Evolutionary conservation across 2,888 invertebrate genomes (phyloP).

Genomic region (Hipparchia semele): DNA sequence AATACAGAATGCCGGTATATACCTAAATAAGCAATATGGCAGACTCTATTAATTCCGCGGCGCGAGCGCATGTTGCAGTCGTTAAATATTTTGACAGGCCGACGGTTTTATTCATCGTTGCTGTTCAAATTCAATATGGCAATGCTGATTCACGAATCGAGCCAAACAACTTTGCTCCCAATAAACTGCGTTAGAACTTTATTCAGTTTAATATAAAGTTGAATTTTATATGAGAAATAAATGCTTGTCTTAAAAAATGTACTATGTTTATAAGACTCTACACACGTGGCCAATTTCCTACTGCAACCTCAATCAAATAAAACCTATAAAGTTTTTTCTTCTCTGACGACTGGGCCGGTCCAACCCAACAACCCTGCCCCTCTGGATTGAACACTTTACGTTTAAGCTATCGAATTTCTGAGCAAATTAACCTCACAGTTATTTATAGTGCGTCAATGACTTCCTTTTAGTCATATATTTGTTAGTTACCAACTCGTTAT

Average conservation of each 20-base stretch:
- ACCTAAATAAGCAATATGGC: slow-evolving; percentile 33
- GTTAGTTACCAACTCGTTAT: too few relatives aligned
- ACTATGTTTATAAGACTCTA: neutral
- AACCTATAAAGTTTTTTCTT: too few relatives aligned
- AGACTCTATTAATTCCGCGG: slow-evolving; percentile 32
- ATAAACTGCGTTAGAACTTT: slow-evolving; percentile 6
- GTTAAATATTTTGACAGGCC: slow-evolving; percentile 52
- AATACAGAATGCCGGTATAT: slow-evolving; percentile 6
- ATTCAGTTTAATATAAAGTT: slow-evolving; percentile 20
- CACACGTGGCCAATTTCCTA: neutral
- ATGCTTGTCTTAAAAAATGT: slow-evolving; percentile 11
- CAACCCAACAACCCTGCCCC: too few relatives aligned
- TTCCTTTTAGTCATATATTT: too few relatives aligned
- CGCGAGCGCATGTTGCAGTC: slow-evolving; percentile 41
- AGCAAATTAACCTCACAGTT: too few relatives aligned
- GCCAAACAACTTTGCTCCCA: slow-evolving; percentile 21
- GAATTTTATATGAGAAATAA: slow-evolving; percentile 1
- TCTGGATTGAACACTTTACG: too few relatives aligned
- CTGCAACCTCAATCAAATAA: neutral
- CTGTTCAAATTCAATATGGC: slow-evolving; percentile 47
- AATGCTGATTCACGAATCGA: slow-evolving; percentile 42
- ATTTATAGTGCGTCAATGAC: too few relatives aligned
- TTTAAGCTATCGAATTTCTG: too few relatives aligned
- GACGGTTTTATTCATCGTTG: slow-evolving; percentile 48
- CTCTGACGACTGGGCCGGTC: too few relatives aligned